Conservation (phyloP, 2,888 invertebrate genomes). For the Oegoconia quadripuncta region DNA sequence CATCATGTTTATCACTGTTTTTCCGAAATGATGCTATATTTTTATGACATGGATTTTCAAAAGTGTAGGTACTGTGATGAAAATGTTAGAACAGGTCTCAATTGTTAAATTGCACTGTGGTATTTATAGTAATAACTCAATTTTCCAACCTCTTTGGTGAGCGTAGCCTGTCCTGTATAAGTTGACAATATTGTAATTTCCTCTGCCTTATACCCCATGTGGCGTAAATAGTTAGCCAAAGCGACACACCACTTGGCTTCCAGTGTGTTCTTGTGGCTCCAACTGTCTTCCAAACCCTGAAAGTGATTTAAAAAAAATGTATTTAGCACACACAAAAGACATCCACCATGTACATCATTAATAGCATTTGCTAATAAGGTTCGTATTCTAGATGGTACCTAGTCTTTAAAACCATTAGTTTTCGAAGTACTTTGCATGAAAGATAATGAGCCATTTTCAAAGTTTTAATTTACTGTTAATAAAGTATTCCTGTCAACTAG, state of each 20-base stretch:
- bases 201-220: conserved; percentile 76
- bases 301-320: conserved; percentile 11
- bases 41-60: no score
- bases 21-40: no score
- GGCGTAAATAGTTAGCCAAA: conserved; percentile 80
- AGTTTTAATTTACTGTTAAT: no score
- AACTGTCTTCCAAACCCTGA: conserved; percentile 69
- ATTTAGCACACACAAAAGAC: no score
- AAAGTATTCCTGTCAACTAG: no score
- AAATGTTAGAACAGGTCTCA: no score
- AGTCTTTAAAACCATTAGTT: background rate
- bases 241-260: conserved; percentile 82
- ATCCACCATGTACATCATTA: no score
- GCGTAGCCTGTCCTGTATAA: conserved; percentile 84
- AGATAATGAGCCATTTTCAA: background rate
- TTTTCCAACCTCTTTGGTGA: conserved; percentile 77
- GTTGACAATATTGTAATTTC: conserved; percentile 87
- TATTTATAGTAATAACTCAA: no score
- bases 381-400: background rate
- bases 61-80: no score
- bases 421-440: background rate
- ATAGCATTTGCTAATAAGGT: no score
- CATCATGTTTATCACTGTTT: no score
- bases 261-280: conserved; percentile 80
- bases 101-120: no score